Evolutionary conservation across 2,888 invertebrate species (phyloP).

Genomic region (Drosophila picticornis): DNA sequence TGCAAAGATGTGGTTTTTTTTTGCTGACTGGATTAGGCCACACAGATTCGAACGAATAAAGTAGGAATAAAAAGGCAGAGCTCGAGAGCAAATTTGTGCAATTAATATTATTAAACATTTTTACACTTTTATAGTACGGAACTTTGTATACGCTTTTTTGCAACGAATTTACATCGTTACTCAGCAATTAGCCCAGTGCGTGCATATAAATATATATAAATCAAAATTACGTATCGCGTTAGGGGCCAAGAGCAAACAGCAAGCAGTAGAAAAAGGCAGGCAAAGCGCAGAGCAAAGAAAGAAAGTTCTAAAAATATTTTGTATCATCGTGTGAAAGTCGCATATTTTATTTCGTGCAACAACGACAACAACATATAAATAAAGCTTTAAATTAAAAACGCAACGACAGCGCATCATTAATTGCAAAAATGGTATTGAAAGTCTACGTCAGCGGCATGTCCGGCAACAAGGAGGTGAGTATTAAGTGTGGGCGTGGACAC

Average conservation of each 20-base stretch:
- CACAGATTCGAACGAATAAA: constrained; percentile 38
- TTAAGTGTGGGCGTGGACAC: constrained; percentile 39
- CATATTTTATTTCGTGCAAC: constrained; percentile 58
- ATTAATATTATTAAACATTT: constrained; percentile 51
- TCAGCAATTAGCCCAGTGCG: constrained; percentile 61
- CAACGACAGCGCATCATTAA: constrained; percentile 40
- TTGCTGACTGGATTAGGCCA: constrained; percentile 20
- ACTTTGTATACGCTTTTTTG: constrained; percentile 38
- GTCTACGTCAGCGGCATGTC: constrained; percentile 96
- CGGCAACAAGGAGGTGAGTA: constrained; percentile 95
- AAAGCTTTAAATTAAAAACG: constrained; percentile 52
- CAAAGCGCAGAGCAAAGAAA: constrained; percentile 53
- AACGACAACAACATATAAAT: constrained; percentile 27
- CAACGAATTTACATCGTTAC: constrained; percentile 28
- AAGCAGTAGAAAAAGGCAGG: constrained; percentile 37
- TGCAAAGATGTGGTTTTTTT: background rate
- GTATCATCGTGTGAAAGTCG: constrained; percentile 66
- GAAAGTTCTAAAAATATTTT: constrained; percentile 77
- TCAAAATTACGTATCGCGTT: constrained; percentile 67
- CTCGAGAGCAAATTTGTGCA: constrained; percentile 52
- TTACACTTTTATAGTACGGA: constrained; percentile 47
- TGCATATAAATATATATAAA: constrained; percentile 45
- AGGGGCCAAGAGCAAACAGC: constrained; percentile 56
- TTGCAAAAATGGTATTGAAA: constrained; percentile 92
- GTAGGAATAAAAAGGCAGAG: constrained; percentile 55